Evolutionary conservation across 2,797 vertebrate species (phyloP).

Genomic region (Propithecus deckenii): DNA sequence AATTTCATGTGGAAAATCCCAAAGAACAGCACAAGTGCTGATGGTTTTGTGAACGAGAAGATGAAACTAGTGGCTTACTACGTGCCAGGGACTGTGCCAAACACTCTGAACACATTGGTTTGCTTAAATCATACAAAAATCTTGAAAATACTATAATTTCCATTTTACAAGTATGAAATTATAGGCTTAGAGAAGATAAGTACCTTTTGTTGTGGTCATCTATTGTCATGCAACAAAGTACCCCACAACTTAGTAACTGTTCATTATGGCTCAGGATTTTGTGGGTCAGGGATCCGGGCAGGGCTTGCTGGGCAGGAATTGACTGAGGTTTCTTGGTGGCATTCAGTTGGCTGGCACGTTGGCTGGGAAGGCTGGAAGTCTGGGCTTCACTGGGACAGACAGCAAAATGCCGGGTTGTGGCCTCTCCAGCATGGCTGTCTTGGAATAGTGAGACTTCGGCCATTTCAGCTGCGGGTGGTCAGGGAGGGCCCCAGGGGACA

Average conservation of each 20-base stretch:
- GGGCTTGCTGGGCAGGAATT: neutral
- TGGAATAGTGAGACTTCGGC: neutral
- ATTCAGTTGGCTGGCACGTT: neutral
- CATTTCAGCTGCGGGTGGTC: neutral
- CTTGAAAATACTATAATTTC: slow-evolving; percentile 27
- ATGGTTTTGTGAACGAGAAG: neutral
- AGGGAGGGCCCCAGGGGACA: neutral
- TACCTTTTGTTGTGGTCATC: neutral
- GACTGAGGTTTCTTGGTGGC: neutral
- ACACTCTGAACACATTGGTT: neutral
- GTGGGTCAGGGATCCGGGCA: neutral
- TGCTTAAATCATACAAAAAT: neutral
- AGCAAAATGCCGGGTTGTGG: neutral
- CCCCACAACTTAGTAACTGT: neutral
- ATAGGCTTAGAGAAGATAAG: neutral
- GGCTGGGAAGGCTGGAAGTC: neutral
- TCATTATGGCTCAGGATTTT: neutral
- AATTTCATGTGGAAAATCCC: neutral
- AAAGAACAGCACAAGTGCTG: rapidly evolving
- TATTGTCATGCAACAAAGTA: neutral
- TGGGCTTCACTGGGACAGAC: neutral
- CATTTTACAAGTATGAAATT: neutral
- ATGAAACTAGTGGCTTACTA: neutral
- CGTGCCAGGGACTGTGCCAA: neutral
- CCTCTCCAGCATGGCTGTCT: rapidly evolving